Conservation (phyloP, 2,797 vertebrate species). For the Alauda arvensis region DNA sequence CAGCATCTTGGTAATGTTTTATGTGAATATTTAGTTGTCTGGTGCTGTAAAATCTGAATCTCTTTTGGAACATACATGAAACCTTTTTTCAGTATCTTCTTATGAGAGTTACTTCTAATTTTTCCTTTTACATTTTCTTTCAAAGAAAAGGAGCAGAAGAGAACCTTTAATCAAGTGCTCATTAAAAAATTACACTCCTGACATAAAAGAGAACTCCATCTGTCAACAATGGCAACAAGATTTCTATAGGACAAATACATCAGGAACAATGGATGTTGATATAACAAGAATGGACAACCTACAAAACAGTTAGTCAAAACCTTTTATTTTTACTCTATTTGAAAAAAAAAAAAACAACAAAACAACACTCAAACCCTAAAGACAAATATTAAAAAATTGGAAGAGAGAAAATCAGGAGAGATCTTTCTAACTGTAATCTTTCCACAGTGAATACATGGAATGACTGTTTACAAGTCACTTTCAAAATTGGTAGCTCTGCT, state of each 20-base stretch:
- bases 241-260: constrained; percentile 37
- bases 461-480: background rate
- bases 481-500: background rate
- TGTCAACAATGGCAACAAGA: constrained; percentile 39
- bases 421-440: background rate
- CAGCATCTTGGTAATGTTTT: background rate
- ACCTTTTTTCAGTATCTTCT: background rate
- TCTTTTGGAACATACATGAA: background rate
- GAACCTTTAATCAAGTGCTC: constrained; percentile 27
- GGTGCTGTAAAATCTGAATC: background rate
- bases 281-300: constrained; percentile 32
- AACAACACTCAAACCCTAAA: background rate
- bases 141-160: constrained; percentile 26
- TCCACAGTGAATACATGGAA: background rate
- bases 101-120: background rate
- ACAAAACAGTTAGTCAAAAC: constrained; percentile 33
- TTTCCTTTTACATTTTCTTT: background rate
- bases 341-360: background rate
- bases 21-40: background rate
- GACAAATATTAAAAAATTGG: background rate
- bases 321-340: background rate
- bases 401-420: background rate
- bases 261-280: constrained; percentile 50
- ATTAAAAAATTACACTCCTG: constrained; percentile 41
- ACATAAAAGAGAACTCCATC: constrained; percentile 28